A percentile compares a stretch with the other conserved stretches of the same genome.
Evolutionary conservation across 2,797 vertebrate species (phyloP).

Genomic region (Lates japonicus): DNA sequence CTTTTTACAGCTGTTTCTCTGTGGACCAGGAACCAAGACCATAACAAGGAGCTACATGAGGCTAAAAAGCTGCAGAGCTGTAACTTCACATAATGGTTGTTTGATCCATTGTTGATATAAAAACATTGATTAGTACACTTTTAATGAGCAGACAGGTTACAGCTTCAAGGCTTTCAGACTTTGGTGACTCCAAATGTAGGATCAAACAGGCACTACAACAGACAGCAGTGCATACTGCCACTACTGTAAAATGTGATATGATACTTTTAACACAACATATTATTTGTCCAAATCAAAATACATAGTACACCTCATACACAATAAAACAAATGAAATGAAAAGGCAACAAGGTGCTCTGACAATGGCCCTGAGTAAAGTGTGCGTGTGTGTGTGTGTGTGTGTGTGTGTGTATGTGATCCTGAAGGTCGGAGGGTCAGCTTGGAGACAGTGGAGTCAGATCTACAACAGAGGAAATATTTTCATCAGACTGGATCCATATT

Average conservation of each 20-base stretch:
- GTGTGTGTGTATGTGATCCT: slow-evolving; percentile 12
- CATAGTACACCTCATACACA: background rate
- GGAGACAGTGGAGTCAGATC: slow-evolving; percentile 47
- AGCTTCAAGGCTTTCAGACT: too few relatives aligned
- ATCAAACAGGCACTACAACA: background rate
- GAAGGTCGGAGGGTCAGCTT: slow-evolving; percentile 27
- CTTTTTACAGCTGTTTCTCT: background rate
- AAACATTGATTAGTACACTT: background rate
- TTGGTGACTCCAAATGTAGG: too few relatives aligned
- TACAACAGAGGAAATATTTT: slow-evolving; percentile 31
- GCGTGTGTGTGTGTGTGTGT: slow-evolving; percentile 19
- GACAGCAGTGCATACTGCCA: background rate
- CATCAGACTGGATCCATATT: background rate
- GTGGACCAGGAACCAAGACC: background rate
- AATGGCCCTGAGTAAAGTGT: too few relatives aligned
- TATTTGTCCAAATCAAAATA: background rate
- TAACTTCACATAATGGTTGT: background rate
- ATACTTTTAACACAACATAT: background rate
- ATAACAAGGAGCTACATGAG: background rate
- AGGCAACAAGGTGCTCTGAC: too few relatives aligned
- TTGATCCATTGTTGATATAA: background rate
- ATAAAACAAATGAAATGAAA: background rate
- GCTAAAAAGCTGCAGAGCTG: background rate
- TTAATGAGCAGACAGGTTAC: too few relatives aligned
- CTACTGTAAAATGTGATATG: background rate